These are phyloP conservation scores for Corythornis leucogaster DNA, from an alignment of 2,797 vertebrate genomes.

Conservation along the genomic window DNA sequence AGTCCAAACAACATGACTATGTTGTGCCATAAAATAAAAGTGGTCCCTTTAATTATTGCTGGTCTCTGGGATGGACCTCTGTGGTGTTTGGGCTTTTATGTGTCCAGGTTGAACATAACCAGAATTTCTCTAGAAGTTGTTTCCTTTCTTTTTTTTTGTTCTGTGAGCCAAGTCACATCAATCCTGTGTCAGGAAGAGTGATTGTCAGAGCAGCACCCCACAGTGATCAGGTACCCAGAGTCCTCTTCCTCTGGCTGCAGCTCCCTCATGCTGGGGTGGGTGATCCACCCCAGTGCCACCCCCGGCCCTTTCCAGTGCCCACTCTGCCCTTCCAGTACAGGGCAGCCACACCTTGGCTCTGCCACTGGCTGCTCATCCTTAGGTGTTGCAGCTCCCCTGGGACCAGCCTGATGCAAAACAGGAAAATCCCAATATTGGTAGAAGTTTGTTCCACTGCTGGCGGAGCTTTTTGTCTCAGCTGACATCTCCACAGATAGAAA, in stretches of 20 bases:
- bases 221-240: background rate
- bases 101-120: background rate
- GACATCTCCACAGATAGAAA: background rate
- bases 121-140: background rate
- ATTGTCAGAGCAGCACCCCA: background rate
- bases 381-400: background rate
- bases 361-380: background rate
- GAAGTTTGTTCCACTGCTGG: fast-evolving
- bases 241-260: background rate
- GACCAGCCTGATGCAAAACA: background rate
- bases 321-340: fast-evolving
- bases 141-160: background rate
- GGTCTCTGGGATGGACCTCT: conserved; percentile 33
- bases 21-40: conserved; percentile 51
- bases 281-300: fast-evolving
- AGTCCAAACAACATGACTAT: background rate
- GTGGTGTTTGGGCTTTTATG: background rate
- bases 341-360: background rate
- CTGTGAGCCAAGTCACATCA: background rate
- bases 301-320: background rate
- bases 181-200: background rate
- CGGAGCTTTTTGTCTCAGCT: background rate
- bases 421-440: background rate
- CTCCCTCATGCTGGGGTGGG: background rate
- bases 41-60: conserved; percentile 59